These are phyloP conservation scores for Caradrina kadenii DNA, from an alignment of 2,888 invertebrate species.

Conservation along the genomic window DNA sequence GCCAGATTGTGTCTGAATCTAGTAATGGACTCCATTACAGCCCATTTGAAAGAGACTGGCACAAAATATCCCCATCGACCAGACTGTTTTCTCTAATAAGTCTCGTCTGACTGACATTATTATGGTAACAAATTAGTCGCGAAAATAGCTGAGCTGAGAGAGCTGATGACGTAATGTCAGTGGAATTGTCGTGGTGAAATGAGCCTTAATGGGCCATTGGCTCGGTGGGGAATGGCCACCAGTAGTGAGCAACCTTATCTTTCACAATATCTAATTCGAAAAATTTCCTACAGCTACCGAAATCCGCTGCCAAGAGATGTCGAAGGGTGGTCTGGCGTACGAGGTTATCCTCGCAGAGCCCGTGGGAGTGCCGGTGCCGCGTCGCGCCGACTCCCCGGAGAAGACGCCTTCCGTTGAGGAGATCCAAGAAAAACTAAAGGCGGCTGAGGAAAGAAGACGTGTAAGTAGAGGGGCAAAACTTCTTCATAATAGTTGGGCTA, in stretches of 20 bases:
- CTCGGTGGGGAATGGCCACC: too few species aligned
- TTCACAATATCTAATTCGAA: neutral
- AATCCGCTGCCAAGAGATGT: slow-evolving; percentile 97
- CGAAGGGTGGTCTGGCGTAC: slow-evolving; percentile 97
- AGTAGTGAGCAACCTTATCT: neutral
- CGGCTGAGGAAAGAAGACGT: slow-evolving; percentile 98
- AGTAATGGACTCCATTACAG: neutral
- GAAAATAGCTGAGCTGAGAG: neutral
- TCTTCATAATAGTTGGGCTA: too few species aligned
- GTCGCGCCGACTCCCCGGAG: slow-evolving; percentile 93
- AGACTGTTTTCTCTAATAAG: neutral
- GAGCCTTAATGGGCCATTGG: too few species aligned
- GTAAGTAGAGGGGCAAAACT: slow-evolving; percentile 86
- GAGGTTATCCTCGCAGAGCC: slow-evolving; percentile 97
- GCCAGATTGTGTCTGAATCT: neutral
- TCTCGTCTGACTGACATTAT: too few species aligned
- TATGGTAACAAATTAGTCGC: too few species aligned
- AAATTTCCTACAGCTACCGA: slow-evolving; percentile 93
- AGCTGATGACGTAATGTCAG: too few species aligned
- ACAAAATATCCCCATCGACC: neutral
- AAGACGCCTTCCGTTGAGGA: slow-evolving; percentile 95
- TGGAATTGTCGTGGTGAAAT: too few species aligned
- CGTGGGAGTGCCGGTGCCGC: slow-evolving; percentile 92
- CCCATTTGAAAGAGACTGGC: neutral
- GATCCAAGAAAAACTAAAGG: slow-evolving; percentile 97